phyloP scores from a whole-genome alignment of 2,113 vertebrate genomes.

The Siphamia tubifer region DNA sequence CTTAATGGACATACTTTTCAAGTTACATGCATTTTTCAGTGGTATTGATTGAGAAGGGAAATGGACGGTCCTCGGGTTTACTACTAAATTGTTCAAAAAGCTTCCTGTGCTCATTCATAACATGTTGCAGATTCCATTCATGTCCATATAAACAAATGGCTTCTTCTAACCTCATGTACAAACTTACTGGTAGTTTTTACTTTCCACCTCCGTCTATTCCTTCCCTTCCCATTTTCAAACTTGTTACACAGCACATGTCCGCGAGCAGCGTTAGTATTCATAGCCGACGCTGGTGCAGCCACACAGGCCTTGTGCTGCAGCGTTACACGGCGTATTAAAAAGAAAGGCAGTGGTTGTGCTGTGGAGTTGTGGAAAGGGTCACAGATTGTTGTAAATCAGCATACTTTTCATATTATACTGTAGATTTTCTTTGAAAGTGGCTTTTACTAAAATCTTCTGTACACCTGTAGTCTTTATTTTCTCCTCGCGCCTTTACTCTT shows the following conservation, averaged over 20 bases:
- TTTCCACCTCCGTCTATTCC: not conserved
- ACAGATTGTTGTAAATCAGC: constrained; percentile 44
- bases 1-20: not conserved
- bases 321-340: constrained; percentile 36
- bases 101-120: not conserved
- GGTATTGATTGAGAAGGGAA: not conserved
- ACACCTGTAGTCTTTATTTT: not conserved
- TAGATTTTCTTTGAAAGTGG: constrained; percentile 32
- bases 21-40: not conserved
- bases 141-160: not conserved
- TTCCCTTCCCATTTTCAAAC: constrained; percentile 13
- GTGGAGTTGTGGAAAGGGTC: constrained; percentile 12
- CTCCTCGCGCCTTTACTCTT: not conserved
- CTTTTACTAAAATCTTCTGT: constrained; percentile 4
- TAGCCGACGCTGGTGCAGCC: constrained; percentile 43
- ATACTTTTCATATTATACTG: not conserved
- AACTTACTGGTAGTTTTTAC: not conserved
- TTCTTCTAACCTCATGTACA: not conserved
- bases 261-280: constrained; percentile 66
- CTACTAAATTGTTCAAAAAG: not conserved
- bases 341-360: constrained; percentile 22
- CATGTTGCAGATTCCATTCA: not conserved
- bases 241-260: constrained; percentile 52
- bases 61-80: not conserved
- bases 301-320: constrained; percentile 43